Evolutionary conservation across 64 coral and sea anemone genomes (phyloP), one percentile per base, ranked within the genome.

Genomic region (Dendronephthya gigantea): DNA sequence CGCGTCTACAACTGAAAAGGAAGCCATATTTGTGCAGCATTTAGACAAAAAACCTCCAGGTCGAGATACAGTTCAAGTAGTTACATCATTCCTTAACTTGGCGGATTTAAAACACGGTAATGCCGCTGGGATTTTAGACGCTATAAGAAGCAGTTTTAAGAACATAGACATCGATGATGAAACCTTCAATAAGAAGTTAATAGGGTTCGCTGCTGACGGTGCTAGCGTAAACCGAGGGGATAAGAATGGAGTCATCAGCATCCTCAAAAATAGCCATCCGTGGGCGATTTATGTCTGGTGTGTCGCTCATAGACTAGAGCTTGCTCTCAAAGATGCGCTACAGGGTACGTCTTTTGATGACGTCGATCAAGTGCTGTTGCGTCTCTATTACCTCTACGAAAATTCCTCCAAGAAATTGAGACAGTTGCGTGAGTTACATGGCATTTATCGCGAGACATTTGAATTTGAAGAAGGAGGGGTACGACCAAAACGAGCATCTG

Each of bases 371-470:
- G 65, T 90, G 81, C 35, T 93, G 36, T 45, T 93, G 28, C 81
- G 85, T 4, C 88, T 93, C 35, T 85, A 93, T 39, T 87, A 90
- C 58, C 52, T 85, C 79, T 93, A 93, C 59, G 79, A 90, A 69
- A 90, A 93, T 85, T 93, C 88, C 16, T 88, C 88, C 68, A 93
- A 90, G 58, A 93, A 93, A 40, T 72, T 93, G 15, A 59, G 91
- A 82, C 91, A 93, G 76, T 88, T 89, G 40, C 48, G 50, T 43
- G 88, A 93, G 25, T 36, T 93, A 79, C 84, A 89, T 40, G 4
- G 37, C 29, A 89, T 89, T 82, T 89, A 93, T 70, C 41, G 65
- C 52, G 48, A 93, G 76, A 83, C 84, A 43, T 90, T 89, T 82
- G 76, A 93, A 89, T 93, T 87, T 93, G 75, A 87, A 37, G 87